Conservation (phyloP, 2,797 vertebrate species). For the Varecia variegata region DNA sequence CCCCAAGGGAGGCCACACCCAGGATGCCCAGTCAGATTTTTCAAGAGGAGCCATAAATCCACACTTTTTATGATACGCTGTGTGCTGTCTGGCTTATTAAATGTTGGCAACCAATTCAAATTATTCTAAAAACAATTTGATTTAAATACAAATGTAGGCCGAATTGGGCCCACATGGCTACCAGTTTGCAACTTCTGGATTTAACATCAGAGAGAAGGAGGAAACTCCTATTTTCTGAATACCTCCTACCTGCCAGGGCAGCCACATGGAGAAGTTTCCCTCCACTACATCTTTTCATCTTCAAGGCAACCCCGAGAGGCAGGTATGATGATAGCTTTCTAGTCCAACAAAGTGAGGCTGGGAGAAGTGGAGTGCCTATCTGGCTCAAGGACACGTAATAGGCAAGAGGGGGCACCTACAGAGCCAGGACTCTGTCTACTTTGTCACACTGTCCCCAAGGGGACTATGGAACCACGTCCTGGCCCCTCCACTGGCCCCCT, state of each 20-base stretch:
- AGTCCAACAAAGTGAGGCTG: background rate
- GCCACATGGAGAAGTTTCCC: background rate
- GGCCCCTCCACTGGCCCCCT: background rate
- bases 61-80: background rate
- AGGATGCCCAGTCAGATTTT: background rate
- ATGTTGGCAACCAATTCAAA: constrained; percentile 16
- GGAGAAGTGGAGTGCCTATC: background rate
- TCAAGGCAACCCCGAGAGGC: background rate
- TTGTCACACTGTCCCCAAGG: background rate
- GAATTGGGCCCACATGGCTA: background rate
- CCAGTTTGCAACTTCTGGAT: background rate
- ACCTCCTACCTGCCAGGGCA: background rate
- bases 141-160: background rate
- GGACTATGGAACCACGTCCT: background rate
- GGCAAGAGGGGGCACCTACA: background rate
- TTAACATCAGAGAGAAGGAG: background rate
- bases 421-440: background rate
- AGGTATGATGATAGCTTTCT: background rate
- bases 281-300: background rate
- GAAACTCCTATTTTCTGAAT: background rate
- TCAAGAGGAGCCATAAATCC: background rate
- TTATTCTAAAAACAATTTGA: constrained; percentile 27
- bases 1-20: background rate
- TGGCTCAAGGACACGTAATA: background rate
- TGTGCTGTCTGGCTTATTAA: background rate